Conservation (phyloP, 92 coral and sea anemone species). For the Actinernus sp. region DNA sequence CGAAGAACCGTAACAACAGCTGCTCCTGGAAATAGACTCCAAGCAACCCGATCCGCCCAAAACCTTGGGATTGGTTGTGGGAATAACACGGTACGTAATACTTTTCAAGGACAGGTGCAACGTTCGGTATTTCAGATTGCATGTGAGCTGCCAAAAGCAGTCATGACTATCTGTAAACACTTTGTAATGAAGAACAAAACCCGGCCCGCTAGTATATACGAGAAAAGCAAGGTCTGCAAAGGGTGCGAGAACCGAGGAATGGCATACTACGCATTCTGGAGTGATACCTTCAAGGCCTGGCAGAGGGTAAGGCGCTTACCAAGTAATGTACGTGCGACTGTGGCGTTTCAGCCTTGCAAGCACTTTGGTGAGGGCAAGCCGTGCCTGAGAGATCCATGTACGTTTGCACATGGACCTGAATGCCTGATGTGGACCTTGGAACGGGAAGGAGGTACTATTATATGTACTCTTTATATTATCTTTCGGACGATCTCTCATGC, state of each 20-base stretch:
- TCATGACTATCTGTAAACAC: slow-evolving; percentile 39
- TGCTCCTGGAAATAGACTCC: too few species aligned
- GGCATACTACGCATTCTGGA: slow-evolving; percentile 70
- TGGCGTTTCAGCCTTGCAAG: slow-evolving; percentile 47
- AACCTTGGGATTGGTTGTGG: too few species aligned
- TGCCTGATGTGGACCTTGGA: slow-evolving; percentile 71
- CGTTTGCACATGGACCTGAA: slow-evolving; percentile 86
- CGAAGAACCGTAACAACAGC: too few species aligned
- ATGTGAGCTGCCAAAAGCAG: slow-evolving; percentile 8
- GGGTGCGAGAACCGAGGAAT: slow-evolving; percentile 32
- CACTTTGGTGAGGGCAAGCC: slow-evolving; percentile 19
- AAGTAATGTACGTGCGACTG: slow-evolving; percentile 4
- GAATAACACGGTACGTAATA: too few species aligned
- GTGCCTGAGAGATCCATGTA: slow-evolving; percentile 47
- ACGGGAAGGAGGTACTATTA: slow-evolving; percentile 67
- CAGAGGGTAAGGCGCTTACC: slow-evolving; percentile 58
- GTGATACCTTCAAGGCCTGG: slow-evolving; percentile 42
- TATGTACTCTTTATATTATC: too few species aligned
- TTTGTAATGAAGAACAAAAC: slow-evolving; percentile 16
- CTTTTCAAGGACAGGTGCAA: too few species aligned
- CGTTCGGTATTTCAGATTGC: background rate
- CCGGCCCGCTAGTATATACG: slow-evolving; percentile 10
- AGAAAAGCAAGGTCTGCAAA: slow-evolving; percentile 44
- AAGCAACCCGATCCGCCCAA: too few species aligned
- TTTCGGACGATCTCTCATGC: too few species aligned